A percentile compares a stretch with the other conserved stretches of the same genome.
phyloP scores from a whole-genome alignment of 1,140 invertebrate species.

The Drosophila watanabei region DNA sequence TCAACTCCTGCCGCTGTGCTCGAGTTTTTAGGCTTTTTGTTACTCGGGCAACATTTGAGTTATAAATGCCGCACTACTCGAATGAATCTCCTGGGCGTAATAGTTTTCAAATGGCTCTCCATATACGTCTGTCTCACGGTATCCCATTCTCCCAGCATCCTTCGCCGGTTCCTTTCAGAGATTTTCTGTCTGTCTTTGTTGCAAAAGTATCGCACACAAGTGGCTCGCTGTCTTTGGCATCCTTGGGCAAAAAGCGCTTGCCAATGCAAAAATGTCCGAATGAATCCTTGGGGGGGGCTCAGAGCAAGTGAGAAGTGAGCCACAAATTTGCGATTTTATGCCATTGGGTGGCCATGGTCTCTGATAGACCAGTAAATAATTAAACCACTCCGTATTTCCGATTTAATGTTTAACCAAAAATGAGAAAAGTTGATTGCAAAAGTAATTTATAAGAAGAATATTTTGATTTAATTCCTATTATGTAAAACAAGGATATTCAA shows the following conservation, averaged over 20 bases:
- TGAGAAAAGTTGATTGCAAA: conserved; percentile 9
- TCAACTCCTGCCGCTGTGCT: conserved; percentile 20
- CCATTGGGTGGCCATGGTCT: conserved; percentile 47
- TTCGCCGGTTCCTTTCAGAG: not conserved
- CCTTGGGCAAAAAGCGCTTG: conserved; percentile 40
- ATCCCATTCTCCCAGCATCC: conserved; percentile 19
- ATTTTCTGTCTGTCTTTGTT: conserved; percentile 43
- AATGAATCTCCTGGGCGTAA: conserved; percentile 81
- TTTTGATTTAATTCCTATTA: not conserved
- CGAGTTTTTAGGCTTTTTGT: conserved; percentile 53
- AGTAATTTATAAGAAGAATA: not conserved
- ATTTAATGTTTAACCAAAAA: conserved; percentile 31
- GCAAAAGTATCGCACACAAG: conserved; percentile 65
- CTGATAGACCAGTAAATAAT: conserved; percentile 37
- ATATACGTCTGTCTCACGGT: conserved; percentile 50
- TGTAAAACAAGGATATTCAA: not conserved
- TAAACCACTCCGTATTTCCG: conserved; percentile 28
- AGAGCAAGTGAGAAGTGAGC: conserved; percentile 2
- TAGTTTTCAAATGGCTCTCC: conserved; percentile 80
- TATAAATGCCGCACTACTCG: conserved; percentile 82
- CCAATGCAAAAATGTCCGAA: conserved; percentile 56
- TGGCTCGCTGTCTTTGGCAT: conserved; percentile 23
- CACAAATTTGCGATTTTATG: conserved; percentile 71
- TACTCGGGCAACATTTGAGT: conserved; percentile 69
- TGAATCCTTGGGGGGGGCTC: conserved; percentile 6